Evolutionary conservation across 2,888 invertebrate genomes (phyloP).

Genomic region (Metacarcinus magister): DNA sequence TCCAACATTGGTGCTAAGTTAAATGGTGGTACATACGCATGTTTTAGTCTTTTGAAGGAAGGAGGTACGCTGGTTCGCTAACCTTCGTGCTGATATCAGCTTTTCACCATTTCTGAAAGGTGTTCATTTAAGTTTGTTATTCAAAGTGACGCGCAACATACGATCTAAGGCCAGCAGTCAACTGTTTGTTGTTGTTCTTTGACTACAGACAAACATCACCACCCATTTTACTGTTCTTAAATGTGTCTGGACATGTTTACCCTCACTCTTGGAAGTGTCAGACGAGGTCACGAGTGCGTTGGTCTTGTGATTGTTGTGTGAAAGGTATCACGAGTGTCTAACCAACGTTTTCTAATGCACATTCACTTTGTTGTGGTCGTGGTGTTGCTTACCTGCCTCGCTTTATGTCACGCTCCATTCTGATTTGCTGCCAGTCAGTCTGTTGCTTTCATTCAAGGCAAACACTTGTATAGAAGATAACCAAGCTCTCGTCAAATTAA

Average conservation of each 20-base stretch:
- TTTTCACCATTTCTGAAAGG: neutral
- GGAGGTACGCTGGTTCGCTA: neutral
- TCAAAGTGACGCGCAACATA: neutral
- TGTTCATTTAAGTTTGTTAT: neutral
- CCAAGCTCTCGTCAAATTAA: neutral
- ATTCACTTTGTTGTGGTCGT: neutral
- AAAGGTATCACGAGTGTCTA: neutral
- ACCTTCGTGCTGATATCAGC: neutral
- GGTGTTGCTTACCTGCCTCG: neutral
- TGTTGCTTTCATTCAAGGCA: neutral
- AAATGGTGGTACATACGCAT: neutral
- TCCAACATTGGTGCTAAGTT: slow-evolving; percentile 47
- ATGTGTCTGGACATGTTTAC: neutral
- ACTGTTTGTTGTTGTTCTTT: neutral
- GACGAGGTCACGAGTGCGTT: neutral
- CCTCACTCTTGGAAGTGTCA: neutral
- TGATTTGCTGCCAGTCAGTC: neutral
- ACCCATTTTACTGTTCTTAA: too few relatives aligned
- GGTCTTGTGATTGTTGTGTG: neutral
- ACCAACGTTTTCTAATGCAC: neutral
- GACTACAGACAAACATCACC: too few relatives aligned
- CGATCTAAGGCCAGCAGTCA: neutral
- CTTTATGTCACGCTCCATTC: neutral
- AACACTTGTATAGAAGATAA: too few relatives aligned
- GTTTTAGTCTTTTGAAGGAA: neutral